Conservation (phyloP, 2,888 invertebrate genomes). For the Cosmopolites sordidus region DNA sequence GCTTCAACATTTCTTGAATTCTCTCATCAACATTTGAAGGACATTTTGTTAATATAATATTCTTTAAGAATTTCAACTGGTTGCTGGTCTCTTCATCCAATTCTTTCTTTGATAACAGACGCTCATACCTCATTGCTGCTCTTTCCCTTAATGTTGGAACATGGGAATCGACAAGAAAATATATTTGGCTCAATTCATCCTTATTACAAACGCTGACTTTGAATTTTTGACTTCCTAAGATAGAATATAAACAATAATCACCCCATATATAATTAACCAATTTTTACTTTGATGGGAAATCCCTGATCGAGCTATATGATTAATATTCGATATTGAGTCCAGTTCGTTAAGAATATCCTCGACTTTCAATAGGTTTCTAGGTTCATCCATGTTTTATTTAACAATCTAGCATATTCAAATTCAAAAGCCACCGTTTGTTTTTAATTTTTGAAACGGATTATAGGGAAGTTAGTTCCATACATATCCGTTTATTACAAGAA, state of each 20-base stretch:
- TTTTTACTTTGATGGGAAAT: slow-evolving; percentile 32
- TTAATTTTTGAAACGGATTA: no score
- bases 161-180: slow-evolving; percentile 42
- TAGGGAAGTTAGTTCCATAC: no score
- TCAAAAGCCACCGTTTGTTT: no score
- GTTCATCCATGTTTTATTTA: no score
- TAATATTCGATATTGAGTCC: slow-evolving; percentile 9
- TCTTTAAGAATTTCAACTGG: slow-evolving; percentile 32
- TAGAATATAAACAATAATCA: not conserved
- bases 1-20: slow-evolving; percentile 34
- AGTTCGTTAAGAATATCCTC: slow-evolving; percentile 22
- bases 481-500: no score
- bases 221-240: slow-evolving; percentile 35
- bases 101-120: slow-evolving; percentile 27
- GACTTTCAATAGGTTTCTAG: no score
- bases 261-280: not conserved
- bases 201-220: slow-evolving; percentile 32
- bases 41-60: slow-evolving; percentile 37
- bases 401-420: no score
- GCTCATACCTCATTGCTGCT: slow-evolving; percentile 37
- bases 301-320: slow-evolving; percentile 28
- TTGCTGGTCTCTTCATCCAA: slow-evolving; percentile 10
- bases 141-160: slow-evolving; percentile 39
- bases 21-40: slow-evolving; percentile 24
- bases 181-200: slow-evolving; percentile 40